These are phyloP conservation scores for Neodiprion fabricii DNA, from an alignment of 1,140 invertebrate species.

Conservation along the genomic window DNA sequence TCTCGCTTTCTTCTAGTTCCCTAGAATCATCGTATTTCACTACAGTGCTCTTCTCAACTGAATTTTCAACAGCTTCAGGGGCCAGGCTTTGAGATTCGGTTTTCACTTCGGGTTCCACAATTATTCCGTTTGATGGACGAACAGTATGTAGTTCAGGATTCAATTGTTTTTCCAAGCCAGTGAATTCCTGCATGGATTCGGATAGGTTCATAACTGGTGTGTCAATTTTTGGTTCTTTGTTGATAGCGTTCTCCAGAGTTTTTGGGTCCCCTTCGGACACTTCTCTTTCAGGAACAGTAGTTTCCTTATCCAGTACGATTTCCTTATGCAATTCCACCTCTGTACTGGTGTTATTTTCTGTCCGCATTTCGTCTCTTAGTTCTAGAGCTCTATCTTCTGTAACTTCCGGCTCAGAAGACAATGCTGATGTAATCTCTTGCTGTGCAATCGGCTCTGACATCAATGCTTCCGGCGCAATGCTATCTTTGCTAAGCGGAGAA, in stretches of 20 bases:
- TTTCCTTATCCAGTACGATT: neutral
- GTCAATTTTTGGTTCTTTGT: neutral
- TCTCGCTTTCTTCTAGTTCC: constrained; percentile 8
- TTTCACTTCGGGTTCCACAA: constrained; percentile 24
- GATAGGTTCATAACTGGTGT: constrained; percentile 35
- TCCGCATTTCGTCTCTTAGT: neutral
- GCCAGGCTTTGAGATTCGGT: constrained; percentile 29
- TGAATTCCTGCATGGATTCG: constrained; percentile 48
- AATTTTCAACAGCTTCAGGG: constrained; percentile 29
- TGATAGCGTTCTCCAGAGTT: neutral
- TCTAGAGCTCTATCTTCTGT: neutral
- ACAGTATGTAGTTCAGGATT: constrained; percentile 21
- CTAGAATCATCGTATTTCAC: neutral
- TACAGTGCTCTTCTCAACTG: neutral
- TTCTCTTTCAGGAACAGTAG: neutral
- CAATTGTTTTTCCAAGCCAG: constrained; percentile 41
- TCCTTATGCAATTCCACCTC: neutral
- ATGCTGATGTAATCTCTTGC: too few relatives aligned
- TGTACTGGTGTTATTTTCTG: neutral
- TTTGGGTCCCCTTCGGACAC: neutral
- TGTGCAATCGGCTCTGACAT: too few relatives aligned
- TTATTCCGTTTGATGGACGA: constrained; percentile 1
- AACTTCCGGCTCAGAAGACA: too few relatives aligned
- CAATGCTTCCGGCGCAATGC: too few relatives aligned
- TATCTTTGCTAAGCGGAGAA: neutral